These are phyloP conservation scores for Pseudachorutes palmiensis DNA, from an alignment of 1,140 invertebrate genomes.

Conservation along the genomic window DNA sequence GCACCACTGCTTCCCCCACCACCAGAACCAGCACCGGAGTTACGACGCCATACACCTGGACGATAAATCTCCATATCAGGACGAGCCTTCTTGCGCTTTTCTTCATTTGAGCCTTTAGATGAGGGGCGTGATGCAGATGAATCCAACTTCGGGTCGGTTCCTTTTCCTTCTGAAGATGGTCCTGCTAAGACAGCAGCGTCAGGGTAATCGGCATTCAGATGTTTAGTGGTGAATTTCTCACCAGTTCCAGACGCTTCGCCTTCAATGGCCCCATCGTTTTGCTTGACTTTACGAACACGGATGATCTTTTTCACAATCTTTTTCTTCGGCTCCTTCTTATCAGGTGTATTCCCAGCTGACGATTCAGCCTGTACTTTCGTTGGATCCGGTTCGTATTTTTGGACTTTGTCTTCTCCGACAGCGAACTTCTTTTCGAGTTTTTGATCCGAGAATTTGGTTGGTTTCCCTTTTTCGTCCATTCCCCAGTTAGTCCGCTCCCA, in stretches of 20 bases:
- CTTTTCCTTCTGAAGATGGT: not conserved
- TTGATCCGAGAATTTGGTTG: no score
- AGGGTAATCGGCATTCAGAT: not conserved
- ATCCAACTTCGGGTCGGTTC: no score
- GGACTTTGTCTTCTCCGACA: no score
- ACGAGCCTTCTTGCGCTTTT: slow-evolving; percentile 15
- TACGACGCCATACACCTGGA: slow-evolving; percentile 22
- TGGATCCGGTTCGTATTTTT: no score
- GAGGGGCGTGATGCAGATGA: not conserved
- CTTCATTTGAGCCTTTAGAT: not conserved
- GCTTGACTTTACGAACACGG: slow-evolving; percentile 23
- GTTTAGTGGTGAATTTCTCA: not conserved
- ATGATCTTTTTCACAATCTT: slow-evolving; percentile 32
- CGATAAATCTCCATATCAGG: slow-evolving; percentile 33
- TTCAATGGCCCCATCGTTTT: not conserved
- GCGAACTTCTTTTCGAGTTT: no score
- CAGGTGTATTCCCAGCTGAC: not conserved
- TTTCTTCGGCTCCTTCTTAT: slow-evolving; percentile 22
- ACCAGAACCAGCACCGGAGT: not conserved
- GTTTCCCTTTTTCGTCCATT: no score
- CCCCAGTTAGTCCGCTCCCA: no score
- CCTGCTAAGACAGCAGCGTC: not conserved
- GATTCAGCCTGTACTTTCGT: not conserved
- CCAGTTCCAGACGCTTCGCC: not conserved
- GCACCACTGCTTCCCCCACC: no score